Evolutionary conservation across 2,113 vertebrate species (phyloP).

Genomic region (Oreochromis spilurus): DNA sequence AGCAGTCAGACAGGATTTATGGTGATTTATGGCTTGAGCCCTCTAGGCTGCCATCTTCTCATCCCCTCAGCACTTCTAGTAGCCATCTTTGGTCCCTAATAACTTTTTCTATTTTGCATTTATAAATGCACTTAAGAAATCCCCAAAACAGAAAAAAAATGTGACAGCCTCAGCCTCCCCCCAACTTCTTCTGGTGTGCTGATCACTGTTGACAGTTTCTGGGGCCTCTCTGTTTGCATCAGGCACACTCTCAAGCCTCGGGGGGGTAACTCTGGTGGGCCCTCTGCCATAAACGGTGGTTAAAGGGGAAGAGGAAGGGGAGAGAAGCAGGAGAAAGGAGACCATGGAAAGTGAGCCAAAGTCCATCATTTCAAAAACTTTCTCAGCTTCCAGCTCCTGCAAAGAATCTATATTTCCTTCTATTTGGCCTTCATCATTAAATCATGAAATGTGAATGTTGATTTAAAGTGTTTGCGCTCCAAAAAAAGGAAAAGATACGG

Average conservation of each 20-base stretch:
- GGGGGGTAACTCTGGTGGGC: neutral
- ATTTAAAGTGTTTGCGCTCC: neutral
- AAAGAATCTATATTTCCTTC: neutral
- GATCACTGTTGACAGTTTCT: neutral
- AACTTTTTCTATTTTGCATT: neutral
- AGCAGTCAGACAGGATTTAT: constrained; percentile 48
- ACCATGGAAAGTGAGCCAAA: neutral
- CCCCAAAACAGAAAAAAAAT: neutral
- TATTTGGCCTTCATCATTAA: neutral
- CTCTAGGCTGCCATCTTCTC: constrained; percentile 8
- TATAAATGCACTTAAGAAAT: neutral
- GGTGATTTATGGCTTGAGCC: constrained; percentile 37
- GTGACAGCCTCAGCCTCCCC: neutral
- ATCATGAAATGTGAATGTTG: neutral
- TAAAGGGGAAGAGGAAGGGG: neutral
- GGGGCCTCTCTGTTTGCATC: neutral
- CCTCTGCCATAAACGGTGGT: neutral
- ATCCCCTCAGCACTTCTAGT: neutral
- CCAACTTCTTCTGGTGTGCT: neutral
- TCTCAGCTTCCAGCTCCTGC: neutral
- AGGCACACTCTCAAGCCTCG: neutral
- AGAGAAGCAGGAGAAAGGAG: neutral
- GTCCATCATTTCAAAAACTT: neutral
- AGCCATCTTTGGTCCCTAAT: constrained; percentile 10
- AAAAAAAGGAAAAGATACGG: neutral